Base-by-base conservation (phyloP, 2,113 vertebrate species). In the Takifugu bimaculatus region DNA sequence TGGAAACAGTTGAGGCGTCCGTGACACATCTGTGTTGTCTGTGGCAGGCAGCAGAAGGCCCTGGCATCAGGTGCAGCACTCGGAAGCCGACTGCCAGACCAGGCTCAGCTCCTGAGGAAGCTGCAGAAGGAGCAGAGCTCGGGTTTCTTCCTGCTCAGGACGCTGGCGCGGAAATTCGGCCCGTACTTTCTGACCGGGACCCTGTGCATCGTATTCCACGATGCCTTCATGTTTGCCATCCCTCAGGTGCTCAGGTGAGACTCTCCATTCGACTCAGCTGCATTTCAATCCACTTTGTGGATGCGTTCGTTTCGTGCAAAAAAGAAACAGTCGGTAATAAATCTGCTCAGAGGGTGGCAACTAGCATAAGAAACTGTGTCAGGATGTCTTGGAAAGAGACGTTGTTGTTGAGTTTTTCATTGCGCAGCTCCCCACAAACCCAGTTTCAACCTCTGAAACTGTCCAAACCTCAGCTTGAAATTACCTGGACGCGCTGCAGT, bases 161-260 rank as follows among this genome's bases (percentile, higher is more conserved):
- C 77, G 0, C 78, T 95, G 39, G 91, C 94, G 64, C 89, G 68
- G 47, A 91, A 93, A 73, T 96, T 93, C 28, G 90, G 90, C n/a
- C 88, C 88, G 0, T 86, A 90, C 57, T 97, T 96, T 82, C 89
- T 97, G 54, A 88, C 93, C 2, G 90, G 91, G 6, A 96, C 94
- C 4, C 69, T 91, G 72, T 91, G 91, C 67, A 90, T 95, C 50
- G 58, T 95, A 63, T 68, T 91, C 79, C 90, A 94, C 2, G 93
- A 97, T 48, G 72, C 88, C 71, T 96, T 97, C 90, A 89, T 94
- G 90, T 97, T 98, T 50, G 77, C 91, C 20, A 84, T 93, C 43
- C 95, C 95, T 1, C 93, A 93, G 70, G 85, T 96, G 44, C 88
- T 97, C 58, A 95, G 95, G 96, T 97, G 75, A 70, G 91, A 80